Percentiles rank a stretch among this genome's conserved stretches.
phyloP scores from a whole-genome alignment of 1,140 invertebrate species.

The Drosophila bipectinata region DNA sequence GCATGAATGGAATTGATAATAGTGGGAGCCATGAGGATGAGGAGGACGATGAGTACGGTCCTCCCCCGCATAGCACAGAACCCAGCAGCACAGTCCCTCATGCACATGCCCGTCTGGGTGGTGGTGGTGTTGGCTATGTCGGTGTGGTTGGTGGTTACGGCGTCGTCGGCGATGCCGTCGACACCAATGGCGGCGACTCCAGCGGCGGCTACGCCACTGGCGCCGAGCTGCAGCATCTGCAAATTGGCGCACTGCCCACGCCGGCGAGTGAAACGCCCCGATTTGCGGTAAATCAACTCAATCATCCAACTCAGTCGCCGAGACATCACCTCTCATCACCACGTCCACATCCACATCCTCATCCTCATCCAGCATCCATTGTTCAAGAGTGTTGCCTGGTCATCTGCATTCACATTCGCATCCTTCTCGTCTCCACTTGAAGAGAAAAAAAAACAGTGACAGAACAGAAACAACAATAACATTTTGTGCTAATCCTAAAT shows the following conservation, averaged over 20 bases:
- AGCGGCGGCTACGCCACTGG: constrained; percentile 58
- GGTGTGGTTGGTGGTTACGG: constrained; percentile 35
- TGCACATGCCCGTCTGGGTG: constrained; percentile 11
- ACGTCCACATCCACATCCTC: constrained; percentile 1
- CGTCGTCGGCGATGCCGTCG: constrained; percentile 43
- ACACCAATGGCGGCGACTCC: constrained; percentile 45
- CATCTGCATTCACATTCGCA: constrained; percentile 27
- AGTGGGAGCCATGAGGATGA: constrained; percentile 57
- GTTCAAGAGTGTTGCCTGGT: constrained; percentile 21
- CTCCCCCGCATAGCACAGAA: constrained; percentile 82
- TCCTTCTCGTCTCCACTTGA: constrained; percentile 4
- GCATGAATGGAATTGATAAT: constrained; percentile 83
- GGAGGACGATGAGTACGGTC: constrained; percentile 70
- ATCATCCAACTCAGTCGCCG: constrained; percentile 23
- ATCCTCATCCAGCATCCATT: constrained; percentile 25
- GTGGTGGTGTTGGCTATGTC: constrained; percentile 26
- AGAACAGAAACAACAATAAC: constrained; percentile 31
- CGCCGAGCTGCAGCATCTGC: constrained; percentile 73
- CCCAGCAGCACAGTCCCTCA: constrained; percentile 44
- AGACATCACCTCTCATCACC: background rate
- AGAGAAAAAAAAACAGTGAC: constrained; percentile 16
- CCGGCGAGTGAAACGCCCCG: constrained; percentile 83
- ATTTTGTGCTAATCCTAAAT: constrained; percentile 12
- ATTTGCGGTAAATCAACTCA: constrained; percentile 84
- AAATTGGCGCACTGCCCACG: constrained; percentile 83